Conservation (phyloP, 2,797 vertebrate genomes). For the Cryptoblepharus egeriae region DNA sequence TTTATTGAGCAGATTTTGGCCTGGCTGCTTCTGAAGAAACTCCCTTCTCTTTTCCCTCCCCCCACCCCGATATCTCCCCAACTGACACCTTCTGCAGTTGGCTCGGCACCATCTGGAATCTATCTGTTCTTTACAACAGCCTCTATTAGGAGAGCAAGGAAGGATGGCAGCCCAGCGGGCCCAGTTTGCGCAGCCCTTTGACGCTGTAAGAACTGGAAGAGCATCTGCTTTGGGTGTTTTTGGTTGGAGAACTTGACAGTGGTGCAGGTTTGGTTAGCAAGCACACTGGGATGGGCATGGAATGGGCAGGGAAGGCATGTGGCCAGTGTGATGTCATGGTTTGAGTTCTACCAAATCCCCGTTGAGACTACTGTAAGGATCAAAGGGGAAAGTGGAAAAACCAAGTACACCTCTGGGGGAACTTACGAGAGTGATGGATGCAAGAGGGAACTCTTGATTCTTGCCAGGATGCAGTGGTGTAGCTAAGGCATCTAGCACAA, state of each 20-base stretch:
- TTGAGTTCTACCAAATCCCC: too few relatives aligned
- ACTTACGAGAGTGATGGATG: too few relatives aligned
- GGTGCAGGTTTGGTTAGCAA: background rate
- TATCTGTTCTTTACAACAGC: constrained; percentile 67
- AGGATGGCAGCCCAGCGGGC: constrained; percentile 22
- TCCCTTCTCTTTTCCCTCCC: constrained; percentile 30
- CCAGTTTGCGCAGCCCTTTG: background rate
- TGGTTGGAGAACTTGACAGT: background rate
- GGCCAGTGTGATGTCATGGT: too few relatives aligned
- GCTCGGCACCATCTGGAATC: constrained; percentile 69
- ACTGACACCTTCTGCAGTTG: constrained; percentile 31
- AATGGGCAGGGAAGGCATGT: too few relatives aligned
- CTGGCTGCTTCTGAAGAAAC: constrained; percentile 50
- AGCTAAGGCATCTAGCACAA: too few relatives aligned
- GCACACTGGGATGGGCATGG: background rate
- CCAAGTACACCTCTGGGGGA: too few relatives aligned
- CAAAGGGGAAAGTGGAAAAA: too few relatives aligned
- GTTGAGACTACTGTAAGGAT: too few relatives aligned
- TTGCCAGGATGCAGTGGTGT: too few relatives aligned
- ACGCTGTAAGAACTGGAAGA: background rate
- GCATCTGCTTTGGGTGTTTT: background rate
- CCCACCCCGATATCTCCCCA: constrained; percentile 22
- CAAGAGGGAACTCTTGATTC: too few relatives aligned
- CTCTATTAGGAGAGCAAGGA: constrained; percentile 47
- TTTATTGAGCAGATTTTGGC: constrained; percentile 41